Conservation (phyloP, 1,140 invertebrate genomes). For the Eupeodes corollae region DNA sequence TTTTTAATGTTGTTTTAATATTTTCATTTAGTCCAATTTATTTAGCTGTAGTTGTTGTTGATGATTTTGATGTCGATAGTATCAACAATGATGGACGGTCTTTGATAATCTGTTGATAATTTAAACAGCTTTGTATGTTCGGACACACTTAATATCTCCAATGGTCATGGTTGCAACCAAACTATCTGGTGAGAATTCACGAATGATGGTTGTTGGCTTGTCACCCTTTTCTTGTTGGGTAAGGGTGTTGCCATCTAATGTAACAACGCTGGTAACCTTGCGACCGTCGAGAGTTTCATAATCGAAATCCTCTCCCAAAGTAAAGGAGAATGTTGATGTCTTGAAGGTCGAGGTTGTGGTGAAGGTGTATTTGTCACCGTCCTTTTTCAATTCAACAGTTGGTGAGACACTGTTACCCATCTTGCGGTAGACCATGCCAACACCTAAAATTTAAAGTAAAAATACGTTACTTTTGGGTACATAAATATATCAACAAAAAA, state of each 20-base stretch:
- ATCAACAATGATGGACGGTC: too few species aligned
- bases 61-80: too few species aligned
- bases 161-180: conserved; percentile 45
- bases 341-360: conserved; percentile 77
- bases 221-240: conserved; percentile 57
- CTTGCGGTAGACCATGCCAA: conserved; percentile 62
- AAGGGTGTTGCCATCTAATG: conserved; percentile 55
- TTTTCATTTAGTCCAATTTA: too few species aligned
- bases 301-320: conserved; percentile 70
- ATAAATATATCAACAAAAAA: too few species aligned
- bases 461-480: too few species aligned
- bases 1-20: too few species aligned
- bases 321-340: conserved; percentile 65
- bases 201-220: conserved; percentile 50
- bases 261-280: conserved; percentile 62
- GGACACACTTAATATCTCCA: conserved; percentile 57
- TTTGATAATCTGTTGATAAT: neutral
- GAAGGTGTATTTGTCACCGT: conserved; percentile 56
- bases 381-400: conserved; percentile 55
- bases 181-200: conserved; percentile 45
- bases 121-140: conserved; percentile 56
- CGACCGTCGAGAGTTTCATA: conserved; percentile 77
- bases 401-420: conserved; percentile 62
- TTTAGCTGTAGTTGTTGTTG: too few species aligned
- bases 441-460: conserved; percentile 47